Evolutionary conservation across 2,888 invertebrate genomes (phyloP), one percentile per base, ranked within the genome.

Genomic region (Brenthis daphne): DNA sequence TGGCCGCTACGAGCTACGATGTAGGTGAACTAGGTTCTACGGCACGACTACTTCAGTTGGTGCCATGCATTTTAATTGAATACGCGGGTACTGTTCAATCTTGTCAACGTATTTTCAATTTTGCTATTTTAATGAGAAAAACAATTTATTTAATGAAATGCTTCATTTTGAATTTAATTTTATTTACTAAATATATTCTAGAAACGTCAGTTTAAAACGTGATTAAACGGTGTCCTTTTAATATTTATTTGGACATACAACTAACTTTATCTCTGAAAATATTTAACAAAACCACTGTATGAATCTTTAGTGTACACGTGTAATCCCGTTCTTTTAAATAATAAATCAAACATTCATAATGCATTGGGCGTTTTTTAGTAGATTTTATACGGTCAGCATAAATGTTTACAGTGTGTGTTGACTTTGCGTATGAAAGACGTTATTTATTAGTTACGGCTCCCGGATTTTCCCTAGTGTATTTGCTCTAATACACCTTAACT

Each of bases 1-100:
- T 87, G 89, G 79, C 86, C 85, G 85, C 87, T 88, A 81, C 77
- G 75, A 65, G 77, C 79, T 80, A 80, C 79, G 77, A 77, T 74
- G 75, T 78, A 77, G 78, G 77, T 77, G 77, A 72, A 70, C 72
- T 64, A 65, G 72, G 70, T 70, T 73, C 74, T 75, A 74, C 73
- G 67, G 67, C 68, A 68, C 72, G 65, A 70, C 57, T 69, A 64
- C 65, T 65, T 69, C 66, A 65, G 65, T 57, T 57, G 37, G 63
- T 63, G 53, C 13, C 54, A 57, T 63, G 54, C 48, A 63, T 54
- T 66, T 66, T 64, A 69, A 69, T 69, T 69, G 65, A 66, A 66
- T 66, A 50, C 57, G 53, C 57, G 51, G 55, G 63, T 57, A 63
- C 56, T 63, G 50, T 61, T 56, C 33, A 51, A 61, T 48, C 16